Conservation (phyloP, 1,140 invertebrate genomes). For the Drosophila tsacasi region DNA sequence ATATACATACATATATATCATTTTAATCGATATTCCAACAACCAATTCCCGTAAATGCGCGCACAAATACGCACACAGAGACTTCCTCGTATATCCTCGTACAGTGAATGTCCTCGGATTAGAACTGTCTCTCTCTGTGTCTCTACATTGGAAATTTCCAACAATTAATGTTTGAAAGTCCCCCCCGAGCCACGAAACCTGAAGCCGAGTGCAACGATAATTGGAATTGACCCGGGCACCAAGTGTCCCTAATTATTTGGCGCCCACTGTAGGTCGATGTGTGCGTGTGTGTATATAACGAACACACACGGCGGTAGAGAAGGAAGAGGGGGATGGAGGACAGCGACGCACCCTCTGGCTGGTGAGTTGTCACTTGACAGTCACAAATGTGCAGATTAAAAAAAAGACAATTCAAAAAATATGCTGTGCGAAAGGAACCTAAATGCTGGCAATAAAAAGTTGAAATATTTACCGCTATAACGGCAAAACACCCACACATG, state of each 20-base stretch:
- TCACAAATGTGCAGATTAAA: conserved; percentile 68
- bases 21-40: conserved; percentile 81
- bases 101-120: conserved; percentile 42
- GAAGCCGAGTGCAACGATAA: conserved; percentile 23
- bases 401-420: conserved; percentile 51
- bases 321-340: neutral
- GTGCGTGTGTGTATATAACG: conserved; percentile 12
- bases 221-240: conserved; percentile 33
- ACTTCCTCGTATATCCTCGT: conserved; percentile 9
- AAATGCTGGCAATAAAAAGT: conserved; percentile 52
- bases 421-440: conserved; percentile 36
- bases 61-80: conserved; percentile 36
- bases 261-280: conserved; percentile 12
- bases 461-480: conserved; percentile 40
- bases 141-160: conserved; percentile 22
- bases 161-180: conserved; percentile 34
- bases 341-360: conserved; percentile 50
- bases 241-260: conserved; percentile 42
- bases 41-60: conserved; percentile 64
- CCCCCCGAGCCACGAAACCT: conserved; percentile 6
- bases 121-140: conserved; percentile 4
- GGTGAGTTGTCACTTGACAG: conserved; percentile 60
- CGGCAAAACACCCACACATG: conserved; percentile 20
- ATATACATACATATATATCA: conserved; percentile 46
- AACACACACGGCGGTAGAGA: neutral